A percentile compares a stretch with the other conserved stretches of the same genome.
Conservation (phyloP, 2,888 invertebrate genomes). For the Sesamia inferens region DNA sequence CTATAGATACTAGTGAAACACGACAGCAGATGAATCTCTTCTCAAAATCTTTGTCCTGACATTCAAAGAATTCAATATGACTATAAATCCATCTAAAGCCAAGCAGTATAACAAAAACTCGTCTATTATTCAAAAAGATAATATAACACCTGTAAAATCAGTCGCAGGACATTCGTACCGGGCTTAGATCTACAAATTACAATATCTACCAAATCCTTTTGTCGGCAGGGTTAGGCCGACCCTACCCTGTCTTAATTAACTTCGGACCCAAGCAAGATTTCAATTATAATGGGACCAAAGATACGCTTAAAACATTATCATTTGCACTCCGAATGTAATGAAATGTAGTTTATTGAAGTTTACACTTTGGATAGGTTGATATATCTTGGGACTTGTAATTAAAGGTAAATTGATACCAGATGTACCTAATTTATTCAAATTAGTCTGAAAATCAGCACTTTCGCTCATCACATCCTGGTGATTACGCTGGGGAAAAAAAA, state of each 20-base stretch:
- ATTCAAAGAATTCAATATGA: background rate
- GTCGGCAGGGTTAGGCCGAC: constrained; percentile 57
- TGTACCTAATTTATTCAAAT: too few relatives aligned
- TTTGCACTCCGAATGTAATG: constrained; percentile 59
- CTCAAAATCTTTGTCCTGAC: background rate
- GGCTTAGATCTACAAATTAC: constrained; percentile 62
- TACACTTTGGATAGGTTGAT: constrained; percentile 14
- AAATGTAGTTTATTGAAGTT: constrained; percentile 35
- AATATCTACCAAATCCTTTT: constrained; percentile 59
- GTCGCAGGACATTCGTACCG: constrained; percentile 26
- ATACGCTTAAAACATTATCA: constrained; percentile 67
- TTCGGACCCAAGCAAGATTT: constrained; percentile 77
- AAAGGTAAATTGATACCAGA: background rate
- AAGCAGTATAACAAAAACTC: background rate
- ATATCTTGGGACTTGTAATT: background rate
- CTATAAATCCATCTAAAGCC: background rate
- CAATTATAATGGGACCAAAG: constrained; percentile 80
- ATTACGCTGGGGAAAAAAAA: too few relatives aligned
- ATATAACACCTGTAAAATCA: constrained; percentile 42
- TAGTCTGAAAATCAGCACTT: too few relatives aligned
- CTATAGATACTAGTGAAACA: too few relatives aligned
- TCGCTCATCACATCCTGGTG: too few relatives aligned
- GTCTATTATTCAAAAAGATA: background rate
- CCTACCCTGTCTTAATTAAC: constrained; percentile 77
- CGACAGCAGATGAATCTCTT: background rate